A percentile compares a stretch with the other conserved stretches of the same genome.
Conservation (phyloP, 2,888 invertebrate genomes). For the Hyles lineata region DNA sequence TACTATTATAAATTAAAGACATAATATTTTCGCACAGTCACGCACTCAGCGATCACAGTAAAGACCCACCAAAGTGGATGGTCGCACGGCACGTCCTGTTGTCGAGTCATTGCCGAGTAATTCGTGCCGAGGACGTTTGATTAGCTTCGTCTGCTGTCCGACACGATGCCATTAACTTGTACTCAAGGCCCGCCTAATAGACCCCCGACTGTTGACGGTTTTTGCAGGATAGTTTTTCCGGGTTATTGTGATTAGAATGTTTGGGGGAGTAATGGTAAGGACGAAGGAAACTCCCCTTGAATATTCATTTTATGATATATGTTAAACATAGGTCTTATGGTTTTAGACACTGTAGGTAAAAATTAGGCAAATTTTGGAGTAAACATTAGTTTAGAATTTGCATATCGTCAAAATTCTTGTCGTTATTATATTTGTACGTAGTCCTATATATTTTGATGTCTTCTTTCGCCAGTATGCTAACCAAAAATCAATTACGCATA, state of each 20-base stretch:
- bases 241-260: constrained; percentile 6
- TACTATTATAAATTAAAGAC: not conserved
- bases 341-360: too few relatives aligned
- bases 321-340: too few relatives aligned
- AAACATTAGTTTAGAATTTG: too few relatives aligned
- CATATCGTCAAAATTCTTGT: too few relatives aligned
- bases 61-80: constrained; percentile 4
- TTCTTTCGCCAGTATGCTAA: too few relatives aligned
- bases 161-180: constrained; percentile 51
- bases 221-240: not conserved
- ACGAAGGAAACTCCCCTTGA: too few relatives aligned
- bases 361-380: too few relatives aligned
- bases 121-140: constrained; percentile 34
- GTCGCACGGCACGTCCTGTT: constrained; percentile 2
- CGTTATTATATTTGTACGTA: too few relatives aligned
- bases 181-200: constrained; percentile 7
- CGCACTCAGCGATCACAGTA: not conserved
- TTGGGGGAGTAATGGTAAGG: not conserved
- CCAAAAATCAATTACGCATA: too few relatives aligned
- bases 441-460: too few relatives aligned
- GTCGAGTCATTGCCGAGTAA: constrained; percentile 13
- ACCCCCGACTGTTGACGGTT: not conserved
- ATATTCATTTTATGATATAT: too few relatives aligned
- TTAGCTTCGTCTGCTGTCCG: constrained; percentile 55
- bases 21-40: not conserved